Base-by-base conservation (phyloP, 2,888 invertebrate species). In the Actias luna region DNA sequence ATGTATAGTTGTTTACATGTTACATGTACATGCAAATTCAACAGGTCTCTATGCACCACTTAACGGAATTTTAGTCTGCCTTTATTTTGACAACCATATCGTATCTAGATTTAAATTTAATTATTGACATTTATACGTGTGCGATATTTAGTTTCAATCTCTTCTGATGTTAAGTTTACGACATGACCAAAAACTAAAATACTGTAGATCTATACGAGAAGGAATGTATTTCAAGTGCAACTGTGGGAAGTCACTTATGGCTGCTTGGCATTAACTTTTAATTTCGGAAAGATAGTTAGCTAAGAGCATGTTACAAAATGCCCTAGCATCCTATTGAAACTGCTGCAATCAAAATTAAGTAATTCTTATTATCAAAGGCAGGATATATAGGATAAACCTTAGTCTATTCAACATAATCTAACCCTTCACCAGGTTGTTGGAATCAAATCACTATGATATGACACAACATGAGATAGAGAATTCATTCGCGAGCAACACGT, bases 401-500 rank as follows among this genome's bases (percentile, higher is more conserved):
- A 36, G 36, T 36, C 4, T 36, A 36, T 14, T 36, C 14, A 36
- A 36, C 36, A 33, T 33, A 33, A 42, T 4, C 14, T 42, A 42
- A 42, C 14, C 3, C 14, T 29, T 35, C 68, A 69, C 1, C 64
- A 73, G 73, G 50, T 65, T 73, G 55, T 62, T 73, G 7, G 73
- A 73, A 66, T 67, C 71, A 10, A 71, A 73, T 52, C 58, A 73
- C 39, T 70, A 73, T 25, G 63, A 74, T 4, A 58, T 77, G 33
- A 73, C 74, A 0, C 72, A 72, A 67, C 64, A 73, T 36, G 94
- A 96, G 74, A 93, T 96, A 57, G 96, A 96, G 77, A 94, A 95
- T 70, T 94, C 95, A 0, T 95, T 96, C 68, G 96, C 95, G 16
- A 95, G 96, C 64, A 96, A 96, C 69, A 94, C 96, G n/a, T 97